phyloP scores from a whole-genome alignment of 2,113 vertebrate genomes.

The Notechis scutatus region DNA sequence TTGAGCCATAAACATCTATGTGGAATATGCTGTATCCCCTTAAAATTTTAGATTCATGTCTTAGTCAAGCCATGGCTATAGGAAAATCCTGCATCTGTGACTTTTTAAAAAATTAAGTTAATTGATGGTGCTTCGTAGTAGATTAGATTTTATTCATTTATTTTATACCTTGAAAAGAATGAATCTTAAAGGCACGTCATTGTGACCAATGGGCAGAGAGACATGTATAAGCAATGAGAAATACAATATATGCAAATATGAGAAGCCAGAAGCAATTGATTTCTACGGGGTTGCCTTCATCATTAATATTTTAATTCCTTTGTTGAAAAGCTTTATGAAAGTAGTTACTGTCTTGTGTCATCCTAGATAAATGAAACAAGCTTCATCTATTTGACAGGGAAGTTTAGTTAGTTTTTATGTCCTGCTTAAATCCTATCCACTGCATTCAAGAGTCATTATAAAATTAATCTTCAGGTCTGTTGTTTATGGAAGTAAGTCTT shows the following conservation, averaged over 20 bases:
- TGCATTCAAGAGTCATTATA: constrained; percentile 3
- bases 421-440: constrained; percentile 15
- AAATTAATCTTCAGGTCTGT: neutral
- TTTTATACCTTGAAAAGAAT: neutral
- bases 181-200: neutral
- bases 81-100: neutral
- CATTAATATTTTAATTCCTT: constrained; percentile 42
- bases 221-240: neutral
- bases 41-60: neutral
- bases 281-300: constrained; percentile 40
- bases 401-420: constrained; percentile 22
- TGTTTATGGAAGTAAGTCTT: constrained; percentile 8
- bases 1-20: neutral
- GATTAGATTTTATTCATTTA: neutral
- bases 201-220: neutral
- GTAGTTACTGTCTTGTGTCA: constrained; percentile 45
- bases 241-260: neutral
- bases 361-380: constrained; percentile 33
- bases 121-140: neutral
- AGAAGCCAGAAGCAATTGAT: neutral
- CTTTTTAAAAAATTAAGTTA: neutral
- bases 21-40: neutral
- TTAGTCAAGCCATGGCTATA: neutral
- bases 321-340: constrained; percentile 30
- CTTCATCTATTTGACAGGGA: constrained; percentile 37